A percentile compares a stretch with the other conserved stretches of the same genome.
Conservation (phyloP, 2,888 invertebrate genomes). For the Habrosyne pyritoides region DNA sequence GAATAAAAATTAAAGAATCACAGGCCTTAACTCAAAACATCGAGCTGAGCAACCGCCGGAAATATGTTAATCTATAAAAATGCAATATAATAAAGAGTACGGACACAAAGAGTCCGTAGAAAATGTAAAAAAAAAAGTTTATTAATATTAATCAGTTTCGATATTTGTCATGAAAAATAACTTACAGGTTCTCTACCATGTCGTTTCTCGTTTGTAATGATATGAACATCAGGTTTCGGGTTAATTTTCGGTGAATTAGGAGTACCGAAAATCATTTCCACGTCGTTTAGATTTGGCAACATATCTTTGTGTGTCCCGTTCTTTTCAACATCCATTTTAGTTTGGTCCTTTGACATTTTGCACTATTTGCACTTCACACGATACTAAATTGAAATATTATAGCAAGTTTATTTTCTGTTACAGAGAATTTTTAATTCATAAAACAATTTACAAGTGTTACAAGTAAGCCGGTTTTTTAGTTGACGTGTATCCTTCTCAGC, state of each 20-base stretch:
- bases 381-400: not conserved
- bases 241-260: slow-evolving; percentile 39
- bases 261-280: slow-evolving; percentile 66
- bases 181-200: slow-evolving; percentile 36
- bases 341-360: slow-evolving; percentile 39
- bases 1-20: too few relatives aligned
- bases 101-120: too few relatives aligned
- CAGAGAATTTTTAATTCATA: not conserved
- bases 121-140: too few relatives aligned
- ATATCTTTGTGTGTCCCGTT: slow-evolving; percentile 40
- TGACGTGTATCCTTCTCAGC: not conserved
- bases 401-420: not conserved
- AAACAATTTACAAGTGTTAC: not conserved
- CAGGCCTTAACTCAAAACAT: too few relatives aligned
- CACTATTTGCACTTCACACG: slow-evolving; percentile 7
- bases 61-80: too few relatives aligned
- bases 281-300: slow-evolving; percentile 43
- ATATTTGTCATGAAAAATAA: slow-evolving; percentile 4
- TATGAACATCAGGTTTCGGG: slow-evolving; percentile 36
- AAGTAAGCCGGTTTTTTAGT: not conserved
- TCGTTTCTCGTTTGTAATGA: slow-evolving; percentile 44
- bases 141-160: too few relatives aligned
- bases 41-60: too few relatives aligned
- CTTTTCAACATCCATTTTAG: slow-evolving; percentile 39
- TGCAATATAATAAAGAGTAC: too few relatives aligned